Evolutionary conservation across 2,888 invertebrate species (phyloP).

Genomic region (Noctuana brunneofusca): DNA sequence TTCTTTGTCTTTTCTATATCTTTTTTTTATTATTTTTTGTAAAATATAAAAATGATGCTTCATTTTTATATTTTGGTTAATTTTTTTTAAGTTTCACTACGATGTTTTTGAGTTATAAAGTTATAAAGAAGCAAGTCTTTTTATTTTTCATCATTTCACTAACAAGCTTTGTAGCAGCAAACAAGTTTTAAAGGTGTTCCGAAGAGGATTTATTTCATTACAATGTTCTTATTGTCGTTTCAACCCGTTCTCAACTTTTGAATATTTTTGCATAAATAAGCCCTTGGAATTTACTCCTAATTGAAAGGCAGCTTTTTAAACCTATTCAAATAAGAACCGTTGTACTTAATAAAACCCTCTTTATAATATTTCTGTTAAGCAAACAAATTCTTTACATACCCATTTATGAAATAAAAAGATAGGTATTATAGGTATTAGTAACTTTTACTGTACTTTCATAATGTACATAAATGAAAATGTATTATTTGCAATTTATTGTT

Average conservation of each 20-base stretch:
- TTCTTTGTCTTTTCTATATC: too few species aligned
- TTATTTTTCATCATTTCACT: not conserved
- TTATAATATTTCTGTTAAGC: not conserved
- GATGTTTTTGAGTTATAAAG: not conserved
- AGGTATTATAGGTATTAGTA: too few species aligned
- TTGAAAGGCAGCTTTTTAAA: slow-evolving; percentile 3
- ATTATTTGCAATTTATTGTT: too few species aligned
- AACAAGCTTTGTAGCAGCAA: not conserved
- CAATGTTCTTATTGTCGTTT: slow-evolving; percentile 11
- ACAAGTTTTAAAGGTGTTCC: slow-evolving; percentile 7
- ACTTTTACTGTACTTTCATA: too few species aligned
- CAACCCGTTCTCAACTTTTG: slow-evolving; percentile 21
- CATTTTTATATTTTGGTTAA: too few species aligned
- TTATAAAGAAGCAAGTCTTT: not conserved
- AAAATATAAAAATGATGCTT: too few species aligned
- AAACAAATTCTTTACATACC: not conserved
- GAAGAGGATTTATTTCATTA: slow-evolving; percentile 12
- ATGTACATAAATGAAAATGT: too few species aligned
- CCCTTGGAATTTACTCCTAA: slow-evolving; percentile 8
- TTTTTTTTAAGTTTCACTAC: too few species aligned
- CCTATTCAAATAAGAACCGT: slow-evolving; percentile 2
- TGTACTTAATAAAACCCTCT: not conserved
- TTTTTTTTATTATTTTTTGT: too few species aligned
- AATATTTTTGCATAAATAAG: slow-evolving; percentile 29
- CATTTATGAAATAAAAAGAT: not conserved